Percentiles rank a stretch among this genome's conserved stretches.
phyloP scores from a whole-genome alignment of 2,888 invertebrate species.

The Gastrophysa polygoni region DNA sequence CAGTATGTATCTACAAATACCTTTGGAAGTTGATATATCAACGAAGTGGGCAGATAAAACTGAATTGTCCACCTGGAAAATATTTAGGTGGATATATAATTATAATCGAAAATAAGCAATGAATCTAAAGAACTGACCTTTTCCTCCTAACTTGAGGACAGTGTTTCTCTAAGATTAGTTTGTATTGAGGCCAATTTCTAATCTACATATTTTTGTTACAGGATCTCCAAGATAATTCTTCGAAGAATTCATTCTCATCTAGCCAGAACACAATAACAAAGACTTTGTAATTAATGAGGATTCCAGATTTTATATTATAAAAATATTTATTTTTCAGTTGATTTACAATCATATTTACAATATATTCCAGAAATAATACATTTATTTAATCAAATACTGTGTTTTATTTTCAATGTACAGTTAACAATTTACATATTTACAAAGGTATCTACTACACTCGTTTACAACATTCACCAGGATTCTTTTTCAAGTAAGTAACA shows the following conservation, averaged over 20 bases:
- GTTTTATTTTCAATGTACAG: constrained; percentile 19
- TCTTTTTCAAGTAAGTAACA: no score
- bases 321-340: constrained; percentile 40
- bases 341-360: constrained; percentile 34
- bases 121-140: no score
- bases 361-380: constrained; percentile 34
- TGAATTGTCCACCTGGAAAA: no score
- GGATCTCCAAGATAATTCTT: constrained; percentile 47
- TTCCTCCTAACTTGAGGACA: no score
- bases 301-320: constrained; percentile 36
- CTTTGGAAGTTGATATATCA: no score
- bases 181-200: constrained; percentile 7
- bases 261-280: constrained; percentile 58
- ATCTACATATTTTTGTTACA: constrained; percentile 37
- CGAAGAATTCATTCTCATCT: constrained; percentile 51
- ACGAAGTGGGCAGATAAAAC: no score
- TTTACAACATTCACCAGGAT: no score
- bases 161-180: no score
- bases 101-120: no score
- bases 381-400: constrained; percentile 27
- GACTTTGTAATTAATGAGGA: constrained; percentile 50
- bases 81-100: no score
- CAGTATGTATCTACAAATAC: no score
- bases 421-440: not conserved
- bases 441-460: no score